These are phyloP conservation scores for Tyrophagus putrescentiae DNA, from an alignment of 1,140 invertebrate species.

Conservation along the genomic window DNA sequence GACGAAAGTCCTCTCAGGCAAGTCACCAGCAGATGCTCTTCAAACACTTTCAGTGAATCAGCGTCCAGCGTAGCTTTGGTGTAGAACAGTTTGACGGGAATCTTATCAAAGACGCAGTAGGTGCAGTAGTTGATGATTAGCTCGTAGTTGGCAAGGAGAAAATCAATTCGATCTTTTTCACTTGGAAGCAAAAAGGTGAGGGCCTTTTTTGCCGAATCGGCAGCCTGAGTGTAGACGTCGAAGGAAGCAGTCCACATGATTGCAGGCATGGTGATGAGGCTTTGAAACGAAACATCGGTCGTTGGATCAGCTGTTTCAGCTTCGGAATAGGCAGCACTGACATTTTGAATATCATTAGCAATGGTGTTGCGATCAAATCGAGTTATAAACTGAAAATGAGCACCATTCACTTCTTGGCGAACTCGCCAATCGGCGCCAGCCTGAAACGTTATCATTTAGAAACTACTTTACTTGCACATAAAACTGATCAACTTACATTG, in stretches of 20 bases:
- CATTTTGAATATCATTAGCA: slow-evolving; percentile 40
- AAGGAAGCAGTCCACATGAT: slow-evolving; percentile 11
- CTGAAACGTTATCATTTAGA: slow-evolving; percentile 27
- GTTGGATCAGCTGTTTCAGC: slow-evolving; percentile 41
- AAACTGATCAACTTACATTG: slow-evolving; percentile 33
- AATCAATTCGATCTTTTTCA: slow-evolving; percentile 6
- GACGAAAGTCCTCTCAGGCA: background rate
- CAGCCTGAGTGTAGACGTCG: slow-evolving; percentile 1
- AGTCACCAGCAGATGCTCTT: slow-evolving; percentile 14
- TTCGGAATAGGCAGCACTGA: slow-evolving; percentile 54
- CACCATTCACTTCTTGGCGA: slow-evolving; percentile 45
- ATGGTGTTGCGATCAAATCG: slow-evolving; percentile 56
- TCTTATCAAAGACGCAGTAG: slow-evolving; percentile 3
- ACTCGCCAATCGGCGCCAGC: slow-evolving; percentile 65
- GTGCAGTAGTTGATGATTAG: slow-evolving; percentile 1
- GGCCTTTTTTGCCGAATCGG: background rate
- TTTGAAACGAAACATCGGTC: slow-evolving; percentile 7
- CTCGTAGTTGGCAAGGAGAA: background rate
- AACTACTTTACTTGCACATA: slow-evolving; percentile 2
- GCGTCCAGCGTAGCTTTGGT: background rate
- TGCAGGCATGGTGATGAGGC: slow-evolving; percentile 1
- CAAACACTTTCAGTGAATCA: slow-evolving; percentile 17
- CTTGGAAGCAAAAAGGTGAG: background rate
- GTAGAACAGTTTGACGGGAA: slow-evolving; percentile 14
- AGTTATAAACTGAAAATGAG: slow-evolving; percentile 48